Evolutionary conservation across 64 coral and sea anemone species (phyloP), one percentile per base, ranked within the genome.

Genomic region (Pocillopora damicornis): DNA sequence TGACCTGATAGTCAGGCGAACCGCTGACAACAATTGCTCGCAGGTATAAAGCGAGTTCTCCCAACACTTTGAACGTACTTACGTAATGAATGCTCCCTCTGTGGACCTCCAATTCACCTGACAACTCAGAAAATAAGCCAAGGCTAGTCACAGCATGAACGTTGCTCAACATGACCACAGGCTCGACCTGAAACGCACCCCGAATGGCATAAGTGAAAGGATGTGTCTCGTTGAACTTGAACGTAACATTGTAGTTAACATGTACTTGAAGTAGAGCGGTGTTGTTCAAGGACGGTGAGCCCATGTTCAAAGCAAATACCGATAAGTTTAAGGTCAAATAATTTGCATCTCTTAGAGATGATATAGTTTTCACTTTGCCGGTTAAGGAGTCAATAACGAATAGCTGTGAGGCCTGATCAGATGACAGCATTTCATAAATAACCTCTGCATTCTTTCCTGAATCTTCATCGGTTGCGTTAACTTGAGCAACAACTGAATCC

Each of bases 311-410:
- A 35, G 66, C 82, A 59, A 86, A 86, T 78, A 91, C 11, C 16
- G 15, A 59, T 15, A 86, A 66, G 30, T 73, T 71, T 18, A 91
- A 68, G 5, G 83, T 82, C 30, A 86, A 72, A 86, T 86, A 91
- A n/a, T 91, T 91, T n/a, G 82, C 89, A 65, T 91, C 89, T 86
- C 61, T 78, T 23, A 91, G 75, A 34, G 89, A 81, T 57, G 36
- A 77, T 11, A 72, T 91, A 0, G 86, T 85, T 22, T 62, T 65
- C n/a, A 91, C 69, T 78, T 91, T 81, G 18, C 89, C 89, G 14
- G 62, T 61, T 17, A 58, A 86, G 9, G 38, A 37, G 22, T 91
- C 77, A 75, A 91, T 26, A 72, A 85, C 65, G 78, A 91, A 91
- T 22, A 91, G 14, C 14, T 59, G 61, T n/a, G 20, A 1, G 11